Evolutionary conservation across 2,888 invertebrate species (phyloP).

Genomic region (Protophormia terraenovae): DNA sequence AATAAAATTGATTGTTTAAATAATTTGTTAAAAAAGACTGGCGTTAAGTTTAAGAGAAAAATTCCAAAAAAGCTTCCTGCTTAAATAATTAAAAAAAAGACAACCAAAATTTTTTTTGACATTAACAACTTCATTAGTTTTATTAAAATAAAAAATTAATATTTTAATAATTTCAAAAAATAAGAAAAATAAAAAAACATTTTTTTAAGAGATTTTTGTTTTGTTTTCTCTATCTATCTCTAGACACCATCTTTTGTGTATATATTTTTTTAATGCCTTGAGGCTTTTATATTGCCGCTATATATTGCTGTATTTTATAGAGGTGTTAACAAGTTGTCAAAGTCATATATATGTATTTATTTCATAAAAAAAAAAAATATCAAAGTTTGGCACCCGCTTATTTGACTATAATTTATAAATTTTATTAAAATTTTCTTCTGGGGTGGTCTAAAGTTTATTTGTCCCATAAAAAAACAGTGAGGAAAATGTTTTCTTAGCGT

Average conservation of each 20-base stretch:
- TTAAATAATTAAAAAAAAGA: neutral
- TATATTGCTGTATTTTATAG: neutral
- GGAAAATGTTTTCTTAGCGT: too few relatives aligned
- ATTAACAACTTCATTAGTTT: slow-evolving; percentile 20
- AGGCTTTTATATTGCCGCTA: neutral
- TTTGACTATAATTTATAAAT: neutral
- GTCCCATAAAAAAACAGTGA: too few relatives aligned
- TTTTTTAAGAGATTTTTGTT: neutral
- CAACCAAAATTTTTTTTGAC: neutral
- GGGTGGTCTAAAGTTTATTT: too few relatives aligned
- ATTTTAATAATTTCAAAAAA: neutral
- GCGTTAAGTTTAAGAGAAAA: neutral
- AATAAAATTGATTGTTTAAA: neutral
- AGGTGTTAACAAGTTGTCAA: slow-evolving; percentile 31
- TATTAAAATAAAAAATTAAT: too few relatives aligned
- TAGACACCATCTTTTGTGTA: too few relatives aligned
- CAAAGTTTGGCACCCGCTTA: neutral
- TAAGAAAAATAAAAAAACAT: neutral
- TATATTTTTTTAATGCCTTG: neutral
- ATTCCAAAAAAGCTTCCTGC: slow-evolving; percentile 17
- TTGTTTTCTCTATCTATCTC: neutral
- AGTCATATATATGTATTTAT: neutral
- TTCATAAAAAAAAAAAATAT: too few relatives aligned
- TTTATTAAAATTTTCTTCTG: neutral
- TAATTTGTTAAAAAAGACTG: neutral